Evolutionary conservation across 1,140 invertebrate species (phyloP).

Genomic region (Cydia pomonella): DNA sequence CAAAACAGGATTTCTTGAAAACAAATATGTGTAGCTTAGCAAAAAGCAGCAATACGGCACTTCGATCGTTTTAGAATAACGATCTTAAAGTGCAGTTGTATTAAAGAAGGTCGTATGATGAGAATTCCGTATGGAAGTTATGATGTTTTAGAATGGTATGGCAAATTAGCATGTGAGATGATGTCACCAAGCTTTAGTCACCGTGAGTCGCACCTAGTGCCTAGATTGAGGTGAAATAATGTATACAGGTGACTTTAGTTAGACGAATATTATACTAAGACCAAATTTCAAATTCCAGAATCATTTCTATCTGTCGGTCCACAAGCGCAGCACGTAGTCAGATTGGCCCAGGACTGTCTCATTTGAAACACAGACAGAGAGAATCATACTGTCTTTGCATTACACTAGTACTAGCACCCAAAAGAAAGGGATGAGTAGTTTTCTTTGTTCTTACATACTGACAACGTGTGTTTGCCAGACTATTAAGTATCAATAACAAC

Average conservation of each 20-base stretch:
- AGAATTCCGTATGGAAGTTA: neutral
- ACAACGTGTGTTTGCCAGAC: too few species aligned
- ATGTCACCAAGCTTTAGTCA: constrained; percentile 26
- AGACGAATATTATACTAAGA: too few species aligned
- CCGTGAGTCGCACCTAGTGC: neutral
- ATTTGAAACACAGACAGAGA: too few species aligned
- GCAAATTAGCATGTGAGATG: constrained; percentile 11
- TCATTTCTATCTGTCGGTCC: too few species aligned
- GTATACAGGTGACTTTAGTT: neutral
- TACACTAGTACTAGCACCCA: too few species aligned
- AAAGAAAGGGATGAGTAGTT: too few species aligned
- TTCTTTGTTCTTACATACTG: too few species aligned
- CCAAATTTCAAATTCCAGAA: too few species aligned
- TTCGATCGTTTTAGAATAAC: neutral
- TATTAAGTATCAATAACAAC: too few species aligned
- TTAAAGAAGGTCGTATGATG: neutral
- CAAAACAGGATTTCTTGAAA: constrained; percentile 24
- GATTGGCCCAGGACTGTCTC: too few species aligned
- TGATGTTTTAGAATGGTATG: neutral
- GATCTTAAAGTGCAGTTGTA: neutral
- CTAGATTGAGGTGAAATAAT: constrained; percentile 9
- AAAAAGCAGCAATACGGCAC: neutral
- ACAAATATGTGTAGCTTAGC: constrained; percentile 7
- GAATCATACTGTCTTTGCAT: too few species aligned
- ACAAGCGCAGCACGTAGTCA: too few species aligned